Evolutionary conservation across 2,888 invertebrate genomes (phyloP).

Genomic region (Hydriomena furcata): DNA sequence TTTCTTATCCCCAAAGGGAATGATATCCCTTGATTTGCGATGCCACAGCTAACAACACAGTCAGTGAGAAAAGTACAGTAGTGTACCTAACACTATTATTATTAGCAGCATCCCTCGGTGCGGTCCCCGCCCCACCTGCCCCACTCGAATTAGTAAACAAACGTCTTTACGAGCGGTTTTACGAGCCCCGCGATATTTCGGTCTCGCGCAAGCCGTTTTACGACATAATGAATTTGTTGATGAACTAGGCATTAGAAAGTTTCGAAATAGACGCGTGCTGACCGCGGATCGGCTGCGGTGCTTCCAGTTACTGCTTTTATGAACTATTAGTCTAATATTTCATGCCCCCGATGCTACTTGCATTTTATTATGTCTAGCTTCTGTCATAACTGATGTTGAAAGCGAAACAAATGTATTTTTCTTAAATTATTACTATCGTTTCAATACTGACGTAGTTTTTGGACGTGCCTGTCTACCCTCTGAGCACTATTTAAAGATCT

Average conservation of each 20-base stretch:
- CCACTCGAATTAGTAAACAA: conserved; percentile 83
- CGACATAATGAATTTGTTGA: conserved; percentile 84
- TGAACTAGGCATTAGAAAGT: conserved; percentile 82
- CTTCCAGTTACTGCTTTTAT: conserved; percentile 39
- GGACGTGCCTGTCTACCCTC: no score
- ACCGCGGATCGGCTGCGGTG: conserved; percentile 54
- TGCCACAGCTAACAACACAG: not conserved
- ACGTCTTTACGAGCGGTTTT: conserved; percentile 82
- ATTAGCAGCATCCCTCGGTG: conserved; percentile 72
- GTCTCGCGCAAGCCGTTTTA: conserved; percentile 79
- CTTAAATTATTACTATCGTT: no score
- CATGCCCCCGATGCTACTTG: conserved; percentile 20
- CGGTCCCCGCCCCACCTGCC: conserved; percentile 73
- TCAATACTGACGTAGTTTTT: no score
- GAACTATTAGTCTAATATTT: conserved; percentile 42
- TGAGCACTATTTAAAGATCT: no score
- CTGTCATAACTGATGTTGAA: conserved; percentile 1
- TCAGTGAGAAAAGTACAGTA: conserved; percentile 15
- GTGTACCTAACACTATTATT: conserved; percentile 68
- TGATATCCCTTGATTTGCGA: not conserved
- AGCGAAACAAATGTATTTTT: no score
- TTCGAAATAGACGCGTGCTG: conserved; percentile 78
- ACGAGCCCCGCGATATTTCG: conserved; percentile 82
- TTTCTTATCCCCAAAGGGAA: conserved; percentile 1
- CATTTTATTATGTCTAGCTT: conserved; percentile 4